Evolutionary conservation across 2,888 invertebrate species (phyloP), one percentile per base, ranked within the genome.

Genomic region (Patella depressa): DNA sequence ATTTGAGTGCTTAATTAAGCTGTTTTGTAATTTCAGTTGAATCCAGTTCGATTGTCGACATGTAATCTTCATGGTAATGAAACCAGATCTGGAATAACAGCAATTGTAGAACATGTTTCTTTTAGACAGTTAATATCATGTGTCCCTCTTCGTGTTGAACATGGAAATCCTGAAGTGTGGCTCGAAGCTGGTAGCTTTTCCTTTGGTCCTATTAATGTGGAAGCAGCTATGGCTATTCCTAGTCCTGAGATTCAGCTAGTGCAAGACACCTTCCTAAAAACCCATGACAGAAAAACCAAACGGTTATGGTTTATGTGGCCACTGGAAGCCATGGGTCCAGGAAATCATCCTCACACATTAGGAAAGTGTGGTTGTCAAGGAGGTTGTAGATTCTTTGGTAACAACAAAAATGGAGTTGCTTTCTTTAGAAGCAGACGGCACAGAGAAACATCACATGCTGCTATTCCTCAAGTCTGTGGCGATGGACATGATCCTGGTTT

Each of bases 241-340:
- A 85, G 84, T 77, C 87, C 86, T 2, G 88, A 88, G 75, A 87
- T 88, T 65, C 89, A 89, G 79, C 75, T 77, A 55, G 75, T 91
- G 3, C 92, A 92, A 83, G 88, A 91, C 79, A 81, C 84, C 29
- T 93, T 93, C 85, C 87, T 93, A 17, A 89, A 89, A 79, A 82
- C 88, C 7, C 93, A 93, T 87, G 99, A 99, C 92, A 95, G 95
- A 34, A 94, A 95, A 84, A 95, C 95, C 0, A 96, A 96, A 89
- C 94, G 98, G 78, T 93, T 99, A 57, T 98, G 97, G 97, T 99
- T 99, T 90, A 92, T 99, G 53, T 99, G 98, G 98, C 95, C 96
- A 0, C 93, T 93, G 24, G 95, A 95, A 84, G 91, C 79, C 19
- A 53, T 85, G 24, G 83, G 80, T 69, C 73, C 81, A 15, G 73